Base-by-base conservation (phyloP, 1,140 invertebrate genomes). In the Aphelenchoides avenae region DNA sequence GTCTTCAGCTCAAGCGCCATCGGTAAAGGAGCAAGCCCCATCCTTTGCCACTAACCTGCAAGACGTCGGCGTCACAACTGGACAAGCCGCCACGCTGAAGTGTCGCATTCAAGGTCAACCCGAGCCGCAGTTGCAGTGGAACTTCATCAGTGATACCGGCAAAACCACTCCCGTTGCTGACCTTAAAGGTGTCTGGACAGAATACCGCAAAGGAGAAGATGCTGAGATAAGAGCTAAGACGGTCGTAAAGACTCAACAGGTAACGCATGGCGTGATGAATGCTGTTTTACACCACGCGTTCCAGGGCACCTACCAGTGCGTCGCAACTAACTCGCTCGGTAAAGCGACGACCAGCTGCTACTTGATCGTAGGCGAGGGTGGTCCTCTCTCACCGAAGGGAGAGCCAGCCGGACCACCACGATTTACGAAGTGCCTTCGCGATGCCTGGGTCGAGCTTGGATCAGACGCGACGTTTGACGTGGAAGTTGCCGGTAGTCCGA, bases 391-490 rank as follows among this genome's bases (percentile, higher is more conserved):
- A n/a, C n/a, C n/a, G n/a, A n/a, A n/a, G n/a, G n/a, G n/a, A n/a
- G 57, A 15, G 46, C 68, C 20, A 11, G 60, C 68, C 11, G 64
- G 68, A 31, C 69, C 68, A 20, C 68, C 68, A 26, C 36, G 64
- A 9, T 71, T 71, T 39, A 44, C 64, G 3, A 63, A 65, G 29
- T 71, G 68, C 51, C 55, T 71, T 13, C 48, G 60, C 29, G 68
- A 71, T 40, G 48, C 66, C 15, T 71, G 69, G 68, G 61, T 52
- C 15, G 58, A 51, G n/a, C 47, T 71, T 15, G 52, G 46, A 7
- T 64, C 56, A 29, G 41, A 30, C 5, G 46, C 66, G 1, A 34
- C 31, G 5, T 65, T 71, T 40, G 57, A 70, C 6, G 61, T 71
- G 7, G 65, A 71, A 51, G 52, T 71, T 26, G 51, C 40, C 33